Evolutionary conservation across 2,113 vertebrate genomes (phyloP), one percentile per base, ranked within the genome.

Genomic region (Corvus hawaiiensis): DNA sequence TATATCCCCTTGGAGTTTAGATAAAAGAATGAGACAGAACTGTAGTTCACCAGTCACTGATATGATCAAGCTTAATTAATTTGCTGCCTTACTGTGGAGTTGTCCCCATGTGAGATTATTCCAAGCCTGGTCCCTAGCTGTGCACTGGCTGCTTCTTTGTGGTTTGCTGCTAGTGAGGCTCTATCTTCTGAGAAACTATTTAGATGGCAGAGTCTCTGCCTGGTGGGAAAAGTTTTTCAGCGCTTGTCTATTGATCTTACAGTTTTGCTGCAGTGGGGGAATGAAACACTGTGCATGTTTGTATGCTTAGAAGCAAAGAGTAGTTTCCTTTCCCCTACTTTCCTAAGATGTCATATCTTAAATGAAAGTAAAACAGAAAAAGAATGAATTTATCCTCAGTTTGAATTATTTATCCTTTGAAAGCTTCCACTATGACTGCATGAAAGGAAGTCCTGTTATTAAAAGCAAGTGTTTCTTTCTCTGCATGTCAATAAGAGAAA

Each of bases 321-420:
- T 61, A 64, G 94, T 94, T 94, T 97, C 87, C 96, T 92, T 95
- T 63, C 49, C 86, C 81, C 72, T 96, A 87, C 82, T 89, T 92
- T 97, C 91, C 84, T 94, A 96, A 96, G 94, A 97, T 97, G 97
- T 97, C 95, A 68, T 97, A 96, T 98, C 97, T 98, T 97, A 93
- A 98, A 98, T 96, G 81, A 96, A 98, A 98, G 97, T 85, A 97
- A 97, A 97, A 85, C 80, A 96, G 97, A 97, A 98, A 96, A 97
- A 94, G 92, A 97, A 96, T 87, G 97, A 95, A 96, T 97, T 98
- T 98, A 97, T 98, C 98, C 97, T 97, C 91, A 86, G 95, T 94
- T 96, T 92, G 97, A 97, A 98, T 98, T 98, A 98, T 98, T 98
- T 97, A 98, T 98, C 91, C 56, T 97, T 90, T 97, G 96, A 97